phyloP scores from a whole-genome alignment of 2,797 vertebrate genomes.

The Eutrigla gurnardus region DNA sequence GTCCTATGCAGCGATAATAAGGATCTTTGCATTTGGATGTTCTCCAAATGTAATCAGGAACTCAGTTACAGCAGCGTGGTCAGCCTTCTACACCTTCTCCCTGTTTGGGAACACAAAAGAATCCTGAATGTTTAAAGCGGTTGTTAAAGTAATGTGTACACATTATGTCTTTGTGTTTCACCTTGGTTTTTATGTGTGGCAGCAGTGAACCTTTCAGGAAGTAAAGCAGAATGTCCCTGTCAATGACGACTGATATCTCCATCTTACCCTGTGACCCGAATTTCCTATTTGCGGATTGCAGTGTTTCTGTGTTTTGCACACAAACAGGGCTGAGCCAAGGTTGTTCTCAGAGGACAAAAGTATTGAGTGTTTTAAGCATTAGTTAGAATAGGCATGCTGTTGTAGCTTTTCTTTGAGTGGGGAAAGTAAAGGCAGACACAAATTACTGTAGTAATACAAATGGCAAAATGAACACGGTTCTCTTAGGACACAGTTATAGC shows the following conservation, averaged over 20 bases:
- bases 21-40: slow-evolving; percentile 15
- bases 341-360: slow-evolving; percentile 30
- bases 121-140: slow-evolving; percentile 20
- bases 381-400: slow-evolving; percentile 24
- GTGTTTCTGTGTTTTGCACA: neutral
- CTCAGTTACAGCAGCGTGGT: neutral
- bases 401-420: slow-evolving; percentile 25
- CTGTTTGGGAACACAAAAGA: slow-evolving; percentile 6
- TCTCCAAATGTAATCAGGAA: slow-evolving; percentile 3
- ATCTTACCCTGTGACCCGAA: slow-evolving; percentile 26
- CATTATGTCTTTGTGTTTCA: slow-evolving; percentile 5
- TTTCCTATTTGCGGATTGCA: slow-evolving; percentile 28
- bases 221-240: slow-evolving; percentile 14
- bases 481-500: neutral
- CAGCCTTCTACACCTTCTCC: slow-evolving; percentile 21
- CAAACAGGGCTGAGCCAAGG: slow-evolving; percentile 8
- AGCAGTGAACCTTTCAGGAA: slow-evolving; percentile 5
- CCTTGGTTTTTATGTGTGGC: slow-evolving; percentile 24
- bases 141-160: slow-evolving; percentile 17
- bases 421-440: slow-evolving; percentile 5
- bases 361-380: slow-evolving; percentile 12
- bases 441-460: slow-evolving; percentile 10
- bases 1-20: slow-evolving; percentile 13
- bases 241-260: slow-evolving; percentile 29
- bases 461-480: slow-evolving; percentile 14